Evolutionary conservation across 2,888 invertebrate genomes (phyloP).

Genomic region (Melinaea marsaeus): DNA sequence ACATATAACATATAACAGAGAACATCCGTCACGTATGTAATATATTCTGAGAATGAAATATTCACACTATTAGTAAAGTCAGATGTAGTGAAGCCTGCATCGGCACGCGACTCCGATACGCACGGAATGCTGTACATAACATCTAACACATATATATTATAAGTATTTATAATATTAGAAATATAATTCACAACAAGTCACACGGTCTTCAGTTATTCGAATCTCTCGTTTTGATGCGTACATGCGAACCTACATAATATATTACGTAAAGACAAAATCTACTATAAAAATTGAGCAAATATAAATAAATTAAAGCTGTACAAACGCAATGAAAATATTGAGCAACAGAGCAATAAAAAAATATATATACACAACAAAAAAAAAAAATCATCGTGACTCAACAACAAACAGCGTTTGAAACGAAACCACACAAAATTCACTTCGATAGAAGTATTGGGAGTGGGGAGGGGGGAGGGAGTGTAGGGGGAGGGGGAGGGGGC

Average conservation of each 20-base stretch:
- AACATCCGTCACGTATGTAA: slow-evolving; percentile 21
- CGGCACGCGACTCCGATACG: slow-evolving; percentile 13
- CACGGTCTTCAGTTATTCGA: too few species aligned
- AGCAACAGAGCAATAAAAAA: slow-evolving; percentile 15
- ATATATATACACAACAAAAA: slow-evolving; percentile 29
- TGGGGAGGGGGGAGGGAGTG: slow-evolving; percentile 37
- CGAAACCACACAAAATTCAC: slow-evolving; percentile 74
- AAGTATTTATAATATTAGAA: background rate
- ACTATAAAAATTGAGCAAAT: too few species aligned
- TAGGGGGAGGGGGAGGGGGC: slow-evolving; percentile 32
- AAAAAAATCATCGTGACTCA: slow-evolving; percentile 64
- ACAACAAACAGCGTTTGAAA: slow-evolving; percentile 72
- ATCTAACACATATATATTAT: background rate
- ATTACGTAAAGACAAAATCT: too few species aligned
- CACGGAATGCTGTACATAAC: slow-evolving; percentile 8
- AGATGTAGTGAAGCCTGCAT: slow-evolving; percentile 12
- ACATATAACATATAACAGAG: background rate
- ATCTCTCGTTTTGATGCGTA: too few species aligned
- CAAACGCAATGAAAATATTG: slow-evolving; percentile 10
- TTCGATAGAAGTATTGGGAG: slow-evolving; percentile 48
- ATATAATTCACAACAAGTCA: background rate
- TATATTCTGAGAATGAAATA: slow-evolving; percentile 24
- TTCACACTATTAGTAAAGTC: slow-evolving; percentile 19
- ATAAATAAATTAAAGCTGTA: background rate
- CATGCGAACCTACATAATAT: too few species aligned